Conservation (phyloP, 2,888 invertebrate species). For the Hoplodrina blanda region DNA sequence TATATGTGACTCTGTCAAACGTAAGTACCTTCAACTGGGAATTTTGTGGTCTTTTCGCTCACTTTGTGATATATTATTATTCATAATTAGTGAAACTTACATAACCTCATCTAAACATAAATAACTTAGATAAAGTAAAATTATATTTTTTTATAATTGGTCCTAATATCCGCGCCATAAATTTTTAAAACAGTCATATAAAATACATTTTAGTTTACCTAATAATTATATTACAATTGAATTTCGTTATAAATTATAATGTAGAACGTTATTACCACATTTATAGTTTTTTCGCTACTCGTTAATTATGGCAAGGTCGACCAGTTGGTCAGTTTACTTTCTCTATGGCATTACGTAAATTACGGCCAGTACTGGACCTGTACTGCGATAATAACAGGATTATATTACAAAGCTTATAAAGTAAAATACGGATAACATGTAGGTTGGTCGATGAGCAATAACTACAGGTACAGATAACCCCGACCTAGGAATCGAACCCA, state of each 20-base stretch:
- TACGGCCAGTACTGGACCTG: slow-evolving; percentile 40
- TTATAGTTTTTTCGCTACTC: slow-evolving; percentile 32
- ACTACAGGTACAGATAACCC: not conserved
- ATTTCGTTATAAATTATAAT: slow-evolving; percentile 15
- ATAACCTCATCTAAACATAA: not conserved
- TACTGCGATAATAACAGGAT: slow-evolving; percentile 40
- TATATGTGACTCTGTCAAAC: not conserved
- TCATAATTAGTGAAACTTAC: not conserved
- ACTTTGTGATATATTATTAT: not conserved
- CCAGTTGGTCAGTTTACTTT: slow-evolving; percentile 55
- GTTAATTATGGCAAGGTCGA: slow-evolving; percentile 61
- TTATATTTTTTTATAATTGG: slow-evolving; percentile 14
- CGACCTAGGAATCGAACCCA: too few relatives aligned
- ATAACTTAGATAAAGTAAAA: not conserved
- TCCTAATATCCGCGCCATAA: slow-evolving; percentile 13
- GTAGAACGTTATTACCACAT: slow-evolving; percentile 42
- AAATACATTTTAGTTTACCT: slow-evolving; percentile 3
- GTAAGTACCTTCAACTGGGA: not conserved
- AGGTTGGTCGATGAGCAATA: not conserved
- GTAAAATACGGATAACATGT: slow-evolving; percentile 5
- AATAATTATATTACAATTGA: slow-evolving; percentile 15
- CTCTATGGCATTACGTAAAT: slow-evolving; percentile 60
- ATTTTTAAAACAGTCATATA: slow-evolving; percentile 8
- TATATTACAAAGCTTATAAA: slow-evolving; percentile 18
- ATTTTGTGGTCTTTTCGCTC: not conserved